Conservation (phyloP, 1,140 invertebrate species). For the Saxidomus purpurata region DNA sequence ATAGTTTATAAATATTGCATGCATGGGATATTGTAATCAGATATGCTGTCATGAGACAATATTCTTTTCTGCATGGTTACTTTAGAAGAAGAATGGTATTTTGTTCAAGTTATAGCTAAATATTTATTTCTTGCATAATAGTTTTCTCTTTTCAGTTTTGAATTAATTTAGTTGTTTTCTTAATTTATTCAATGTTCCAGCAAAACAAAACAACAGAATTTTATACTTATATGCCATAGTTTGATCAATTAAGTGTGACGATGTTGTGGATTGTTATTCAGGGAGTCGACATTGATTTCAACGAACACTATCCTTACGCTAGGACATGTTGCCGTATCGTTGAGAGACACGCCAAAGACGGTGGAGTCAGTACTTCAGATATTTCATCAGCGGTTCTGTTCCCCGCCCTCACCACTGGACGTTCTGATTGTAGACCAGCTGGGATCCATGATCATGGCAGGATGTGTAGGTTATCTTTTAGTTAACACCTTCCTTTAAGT, state of each 20-base stretch:
- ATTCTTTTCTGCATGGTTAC: neutral
- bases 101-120: neutral
- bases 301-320: conserved; percentile 99
- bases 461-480: conserved; percentile 86
- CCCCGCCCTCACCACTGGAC: conserved; percentile 94
- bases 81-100: neutral
- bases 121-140: neutral
- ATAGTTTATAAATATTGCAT: no score
- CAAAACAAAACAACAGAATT: no score
- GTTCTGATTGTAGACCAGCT: conserved; percentile 98
- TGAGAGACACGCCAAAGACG: conserved; percentile 94
- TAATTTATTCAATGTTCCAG: no score
- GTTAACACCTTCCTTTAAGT: neutral
- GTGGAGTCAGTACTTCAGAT: conserved; percentile 98
- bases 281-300: conserved; percentile 95
- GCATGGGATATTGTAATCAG: no score
- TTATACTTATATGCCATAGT: no score
- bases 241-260: no score
- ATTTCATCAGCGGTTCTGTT: conserved; percentile 98
- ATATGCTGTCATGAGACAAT: no score
- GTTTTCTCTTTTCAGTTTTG: no score
- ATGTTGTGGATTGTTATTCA: conserved; percentile 84
- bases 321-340: conserved; percentile 97
- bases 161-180: no score
- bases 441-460: conserved; percentile 97